These are phyloP conservation scores for Gobius niger DNA, from an alignment of 2,113 vertebrate species.

Conservation along the genomic window DNA sequence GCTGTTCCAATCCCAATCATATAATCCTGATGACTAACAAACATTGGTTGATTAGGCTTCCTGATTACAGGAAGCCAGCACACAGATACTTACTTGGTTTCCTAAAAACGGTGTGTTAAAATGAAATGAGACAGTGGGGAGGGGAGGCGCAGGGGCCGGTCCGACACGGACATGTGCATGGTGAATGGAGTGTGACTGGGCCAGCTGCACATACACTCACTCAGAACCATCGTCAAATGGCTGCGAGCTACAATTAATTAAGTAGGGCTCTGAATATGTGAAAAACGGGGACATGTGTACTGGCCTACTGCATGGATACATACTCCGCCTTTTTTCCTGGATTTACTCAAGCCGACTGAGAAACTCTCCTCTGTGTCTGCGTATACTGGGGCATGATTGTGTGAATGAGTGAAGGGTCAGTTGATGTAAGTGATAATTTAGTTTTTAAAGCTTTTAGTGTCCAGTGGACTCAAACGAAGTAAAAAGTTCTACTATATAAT, in stretches of 20 bases:
- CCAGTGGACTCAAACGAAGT: no score
- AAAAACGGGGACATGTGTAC: constrained; percentile 48
- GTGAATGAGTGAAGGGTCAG: no score
- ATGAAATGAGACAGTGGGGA: not conserved
- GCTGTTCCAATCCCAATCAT: constrained; percentile 9
- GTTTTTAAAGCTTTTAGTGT: no score
- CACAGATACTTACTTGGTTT: not conserved
- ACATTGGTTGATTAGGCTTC: constrained; percentile 38
- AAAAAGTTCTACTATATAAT: no score
- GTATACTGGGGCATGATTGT: constrained; percentile 14
- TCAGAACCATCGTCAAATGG: constrained; percentile 66
- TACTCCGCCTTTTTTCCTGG: constrained; percentile 22
- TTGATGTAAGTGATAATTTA: no score
- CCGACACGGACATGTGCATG: constrained; percentile 71
- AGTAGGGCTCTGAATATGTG: constrained; percentile 60
- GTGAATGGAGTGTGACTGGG: constrained; percentile 70
- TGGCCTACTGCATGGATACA: constrained; percentile 31
- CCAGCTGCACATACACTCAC: constrained; percentile 69
- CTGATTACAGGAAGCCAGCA: constrained; percentile 41
- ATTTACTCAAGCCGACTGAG: constrained; percentile 21
- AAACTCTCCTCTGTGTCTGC: constrained; percentile 25
- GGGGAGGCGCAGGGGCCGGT: constrained; percentile 28
- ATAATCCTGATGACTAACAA: constrained; percentile 9
- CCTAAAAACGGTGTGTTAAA: constrained; percentile 3
- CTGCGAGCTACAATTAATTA: constrained; percentile 73